A percentile compares a stretch with the other conserved stretches of the same genome.
phyloP scores from a whole-genome alignment of 2,113 vertebrate species.

The Ochotona curzoniae region DNA sequence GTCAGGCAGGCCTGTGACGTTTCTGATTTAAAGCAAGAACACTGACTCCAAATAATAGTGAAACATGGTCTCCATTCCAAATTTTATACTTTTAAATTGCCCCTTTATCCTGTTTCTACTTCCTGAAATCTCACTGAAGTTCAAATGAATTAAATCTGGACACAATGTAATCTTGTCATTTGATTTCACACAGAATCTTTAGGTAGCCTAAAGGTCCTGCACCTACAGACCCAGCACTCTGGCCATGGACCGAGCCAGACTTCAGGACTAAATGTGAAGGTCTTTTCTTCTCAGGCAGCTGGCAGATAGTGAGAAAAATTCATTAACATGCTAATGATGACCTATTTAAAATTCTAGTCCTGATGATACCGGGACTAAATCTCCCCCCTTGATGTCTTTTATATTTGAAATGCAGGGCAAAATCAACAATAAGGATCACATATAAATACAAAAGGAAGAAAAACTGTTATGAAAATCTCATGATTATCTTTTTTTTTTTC shows the following conservation, averaged over 20 bases:
- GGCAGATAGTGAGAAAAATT: conserved; percentile 81
- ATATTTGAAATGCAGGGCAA: conserved; percentile 77
- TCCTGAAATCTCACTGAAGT: not conserved
- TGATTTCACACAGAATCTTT: conserved; percentile 66
- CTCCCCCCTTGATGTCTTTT: conserved; percentile 83
- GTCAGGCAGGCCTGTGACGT: not conserved
- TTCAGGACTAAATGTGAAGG: conserved; percentile 80
- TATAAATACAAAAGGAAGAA: conserved; percentile 73
- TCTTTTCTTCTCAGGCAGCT: conserved; percentile 82
- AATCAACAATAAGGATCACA: conserved; percentile 84
- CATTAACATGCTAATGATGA: conserved; percentile 87
- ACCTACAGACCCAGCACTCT: conserved; percentile 58
- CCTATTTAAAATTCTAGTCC: conserved; percentile 87
- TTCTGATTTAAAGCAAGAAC: not conserved
- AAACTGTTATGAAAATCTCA: conserved; percentile 47
- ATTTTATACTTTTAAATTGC: too few relatives aligned
- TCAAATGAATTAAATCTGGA: not conserved
- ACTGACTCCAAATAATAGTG: not conserved
- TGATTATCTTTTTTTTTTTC: not conserved
- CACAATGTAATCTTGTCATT: not conserved
- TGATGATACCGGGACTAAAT: conserved; percentile 87
- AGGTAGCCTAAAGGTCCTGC: conserved; percentile 52
- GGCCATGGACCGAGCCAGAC: conserved; percentile 67
- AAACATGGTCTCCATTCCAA: not conserved
- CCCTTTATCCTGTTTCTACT: not conserved